These are phyloP conservation scores for Amphipoea lucens DNA, from an alignment of 2,888 invertebrate species.

Conservation along the genomic window DNA sequence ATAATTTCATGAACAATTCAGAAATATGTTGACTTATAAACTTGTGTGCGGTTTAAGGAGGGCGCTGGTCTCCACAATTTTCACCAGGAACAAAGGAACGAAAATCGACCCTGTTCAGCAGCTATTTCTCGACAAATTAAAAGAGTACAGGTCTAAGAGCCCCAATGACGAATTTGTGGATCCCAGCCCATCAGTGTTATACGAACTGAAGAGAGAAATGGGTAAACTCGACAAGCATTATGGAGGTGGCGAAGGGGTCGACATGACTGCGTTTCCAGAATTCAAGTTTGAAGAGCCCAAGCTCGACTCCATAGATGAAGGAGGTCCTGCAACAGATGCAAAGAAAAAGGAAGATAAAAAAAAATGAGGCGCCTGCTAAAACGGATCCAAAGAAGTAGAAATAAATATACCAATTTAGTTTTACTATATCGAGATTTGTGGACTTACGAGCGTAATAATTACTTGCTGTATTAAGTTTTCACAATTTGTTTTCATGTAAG, in stretches of 20 bases:
- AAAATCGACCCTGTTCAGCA: slow-evolving; percentile 49
- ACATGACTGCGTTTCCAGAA: slow-evolving; percentile 44
- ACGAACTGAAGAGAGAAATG: slow-evolving; percentile 35
- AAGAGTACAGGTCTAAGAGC: slow-evolving; percentile 41
- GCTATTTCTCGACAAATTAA: slow-evolving; percentile 44
- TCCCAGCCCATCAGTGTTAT: slow-evolving; percentile 25
- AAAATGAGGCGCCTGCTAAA: slow-evolving; percentile 4
- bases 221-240: slow-evolving; percentile 34
- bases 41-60: not conserved
- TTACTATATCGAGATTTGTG: not conserved
- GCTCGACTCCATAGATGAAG: slow-evolving; percentile 50
- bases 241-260: slow-evolving; percentile 37
- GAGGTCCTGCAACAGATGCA: not conserved
- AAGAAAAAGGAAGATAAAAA: not conserved
- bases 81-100: slow-evolving; percentile 19
- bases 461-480: not conserved
- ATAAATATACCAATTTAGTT: not conserved
- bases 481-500: not conserved
- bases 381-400: slow-evolving; percentile 19
- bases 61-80: not conserved
- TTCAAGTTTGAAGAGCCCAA: slow-evolving; percentile 43
- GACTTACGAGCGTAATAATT: not conserved
- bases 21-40: slow-evolving; percentile 35
- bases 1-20: not conserved
- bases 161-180: slow-evolving; percentile 23